phyloP scores from a whole-genome alignment of 2,888 invertebrate genomes.

The Agonopterix heracliana region DNA sequence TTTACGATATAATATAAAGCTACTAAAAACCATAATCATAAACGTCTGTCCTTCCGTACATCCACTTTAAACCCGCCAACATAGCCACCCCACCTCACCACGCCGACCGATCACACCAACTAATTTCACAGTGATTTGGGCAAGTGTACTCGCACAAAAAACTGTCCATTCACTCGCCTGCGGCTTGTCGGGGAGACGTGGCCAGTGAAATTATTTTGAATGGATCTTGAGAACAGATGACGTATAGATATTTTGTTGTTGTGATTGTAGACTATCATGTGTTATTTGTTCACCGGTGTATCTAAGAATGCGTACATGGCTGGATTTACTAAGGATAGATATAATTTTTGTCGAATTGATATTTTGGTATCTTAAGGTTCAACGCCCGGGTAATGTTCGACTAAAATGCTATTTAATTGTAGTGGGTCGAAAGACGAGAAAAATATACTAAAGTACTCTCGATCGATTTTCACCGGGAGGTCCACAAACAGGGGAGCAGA shows the following conservation, averaged over 20 bases:
- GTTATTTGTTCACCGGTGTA: neutral
- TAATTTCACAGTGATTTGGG: conserved; percentile 72
- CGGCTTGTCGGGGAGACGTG: conserved; percentile 27
- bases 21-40: no score
- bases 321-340: no score
- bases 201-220: conserved; percentile 36
- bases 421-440: no score
- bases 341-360: no score
- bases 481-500: no score
- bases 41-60: no score
- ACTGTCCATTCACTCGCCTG: conserved; percentile 55
- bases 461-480: no score
- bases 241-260: neutral
- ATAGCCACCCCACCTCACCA: conserved; percentile 26
- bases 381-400: no score
- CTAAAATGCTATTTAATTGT: no score
- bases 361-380: no score
- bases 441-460: no score
- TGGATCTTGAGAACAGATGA: neutral
- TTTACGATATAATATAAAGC: no score
- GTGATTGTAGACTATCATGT: neutral
- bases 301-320: neutral
- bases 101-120: conserved; percentile 39
- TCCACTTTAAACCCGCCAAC: conserved; percentile 15
- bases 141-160: conserved; percentile 68